Evolutionary conservation across 2,888 invertebrate species (phyloP), one percentile per base, ranked within the genome.

Genomic region (Lepidocyrtinus sp.): DNA sequence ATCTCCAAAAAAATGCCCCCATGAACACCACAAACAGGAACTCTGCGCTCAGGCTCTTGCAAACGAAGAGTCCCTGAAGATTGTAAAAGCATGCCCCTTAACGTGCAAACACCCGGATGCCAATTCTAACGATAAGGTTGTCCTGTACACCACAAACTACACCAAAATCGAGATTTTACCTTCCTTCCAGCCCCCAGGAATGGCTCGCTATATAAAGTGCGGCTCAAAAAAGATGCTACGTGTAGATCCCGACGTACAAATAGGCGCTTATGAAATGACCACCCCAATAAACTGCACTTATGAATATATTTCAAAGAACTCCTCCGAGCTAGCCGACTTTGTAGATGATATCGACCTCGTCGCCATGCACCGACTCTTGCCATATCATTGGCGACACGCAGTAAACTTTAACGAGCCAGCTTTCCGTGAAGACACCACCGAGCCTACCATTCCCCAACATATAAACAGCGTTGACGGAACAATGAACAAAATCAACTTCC

Each of bases 371-470:
- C 75, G 62, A 15, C 65, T 83, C 15, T 72, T 79, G 67, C 83
- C 83, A 0, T 83, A 81, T 67, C 81, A 83, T 46, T 83, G 83
- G 83, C 72, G 73, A 24, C 64, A 69, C 45, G 65, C 70, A 17
- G 61, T 63, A 65, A 55, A n/a, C n/a, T n/a, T n/a, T n/a, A n/a
- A n/a, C n/a, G n/a, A n/a, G n/a, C n/a, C n/a, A n/a, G n/a, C n/a
- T n/a, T n/a, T n/a, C n/a, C n/a, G n/a, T n/a, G n/a, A n/a, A n/a
- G n/a, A n/a, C n/a, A n/a, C n/a, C n/a, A n/a, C n/a, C n/a, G n/a
- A n/a, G n/a, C n/a, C n/a, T n/a, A n/a, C n/a, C n/a, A n/a, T n/a
- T n/a, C n/a, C n/a, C n/a, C n/a, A n/a, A n/a, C n/a, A n/a, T n/a
- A n/a, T n/a, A n/a, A n/a, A n/a, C n/a, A n/a, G n/a, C n/a, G n/a